Evolutionary conservation across 2,888 invertebrate genomes (phyloP).

Genomic region (Perizoma affinitatum): DNA sequence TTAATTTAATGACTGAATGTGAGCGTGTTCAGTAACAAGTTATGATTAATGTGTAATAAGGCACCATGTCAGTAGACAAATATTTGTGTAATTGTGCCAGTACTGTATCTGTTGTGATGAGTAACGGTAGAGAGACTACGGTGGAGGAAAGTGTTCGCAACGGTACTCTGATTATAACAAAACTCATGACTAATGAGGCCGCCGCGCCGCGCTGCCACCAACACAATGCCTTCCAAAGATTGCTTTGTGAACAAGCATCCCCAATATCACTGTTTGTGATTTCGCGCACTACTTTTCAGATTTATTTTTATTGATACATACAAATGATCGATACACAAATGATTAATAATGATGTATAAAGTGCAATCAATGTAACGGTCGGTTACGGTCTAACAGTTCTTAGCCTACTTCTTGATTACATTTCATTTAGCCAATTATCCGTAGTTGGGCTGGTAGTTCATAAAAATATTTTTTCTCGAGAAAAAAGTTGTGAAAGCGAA

Average conservation of each 20-base stretch:
- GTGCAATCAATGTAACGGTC: slow-evolving; percentile 13
- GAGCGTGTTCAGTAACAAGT: slow-evolving; percentile 31
- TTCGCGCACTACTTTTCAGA: slow-evolving; percentile 24
- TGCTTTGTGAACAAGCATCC: slow-evolving; percentile 23
- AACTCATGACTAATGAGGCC: slow-evolving; percentile 64
- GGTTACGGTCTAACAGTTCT: slow-evolving; percentile 13
- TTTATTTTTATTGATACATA: slow-evolving; percentile 13
- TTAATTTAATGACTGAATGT: slow-evolving; percentile 30
- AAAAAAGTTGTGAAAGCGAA: too few species aligned
- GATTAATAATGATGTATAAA: background rate
- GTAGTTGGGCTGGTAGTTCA: too few species aligned
- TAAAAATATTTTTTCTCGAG: too few species aligned
- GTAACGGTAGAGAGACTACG: slow-evolving; percentile 44
- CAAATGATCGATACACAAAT: too few species aligned
- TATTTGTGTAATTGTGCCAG: slow-evolving; percentile 38
- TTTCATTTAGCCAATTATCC: background rate
- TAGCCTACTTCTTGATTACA: slow-evolving; percentile 3
- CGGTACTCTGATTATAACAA: slow-evolving; percentile 70
- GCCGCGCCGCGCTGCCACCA: slow-evolving; percentile 36
- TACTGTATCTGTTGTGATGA: slow-evolving; percentile 38
- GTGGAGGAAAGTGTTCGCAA: slow-evolving; percentile 66
- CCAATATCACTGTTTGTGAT: slow-evolving; percentile 23
- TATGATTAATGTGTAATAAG: slow-evolving; percentile 24
- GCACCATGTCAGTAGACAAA: slow-evolving; percentile 35
- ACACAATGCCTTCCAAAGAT: slow-evolving; percentile 39